Conservation (phyloP, 2,113 vertebrate genomes). For the Aythya baeri region DNA sequence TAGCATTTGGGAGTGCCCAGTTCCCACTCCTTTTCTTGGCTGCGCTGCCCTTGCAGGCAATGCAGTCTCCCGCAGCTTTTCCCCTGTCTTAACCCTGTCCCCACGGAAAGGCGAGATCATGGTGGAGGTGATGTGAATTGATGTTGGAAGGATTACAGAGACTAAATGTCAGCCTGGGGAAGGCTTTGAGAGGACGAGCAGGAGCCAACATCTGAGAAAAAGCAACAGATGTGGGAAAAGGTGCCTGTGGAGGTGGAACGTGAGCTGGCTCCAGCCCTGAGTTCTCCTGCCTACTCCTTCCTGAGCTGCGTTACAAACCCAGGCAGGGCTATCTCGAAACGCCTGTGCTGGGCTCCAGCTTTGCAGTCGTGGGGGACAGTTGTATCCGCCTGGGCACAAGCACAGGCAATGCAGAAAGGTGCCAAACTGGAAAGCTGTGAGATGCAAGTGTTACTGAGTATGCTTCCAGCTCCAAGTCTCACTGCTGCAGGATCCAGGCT, state of each 20-base stretch:
- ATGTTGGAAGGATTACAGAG: background rate
- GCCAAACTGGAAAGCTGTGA: background rate
- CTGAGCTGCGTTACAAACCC: background rate
- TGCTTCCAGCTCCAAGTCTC: background rate
- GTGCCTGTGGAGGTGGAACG: background rate
- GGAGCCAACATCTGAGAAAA: background rate
- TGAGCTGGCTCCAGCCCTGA: background rate
- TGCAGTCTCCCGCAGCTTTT: background rate
- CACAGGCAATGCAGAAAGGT: background rate
- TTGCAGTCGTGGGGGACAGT: background rate
- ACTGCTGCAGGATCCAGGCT: background rate
- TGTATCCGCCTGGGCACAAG: background rate
- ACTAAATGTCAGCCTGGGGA: background rate
- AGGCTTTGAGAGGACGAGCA: background rate
- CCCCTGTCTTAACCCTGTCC: background rate
- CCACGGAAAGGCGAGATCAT: background rate
- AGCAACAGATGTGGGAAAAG: background rate
- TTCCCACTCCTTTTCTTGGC: background rate
- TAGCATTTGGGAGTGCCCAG: background rate
- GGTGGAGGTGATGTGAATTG: background rate
- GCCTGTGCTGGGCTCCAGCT: background rate
- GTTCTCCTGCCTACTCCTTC: background rate
- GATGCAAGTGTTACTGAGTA: background rate
- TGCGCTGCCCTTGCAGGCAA: fast-evolving
- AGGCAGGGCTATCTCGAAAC: background rate